A percentile compares a stretch with the other conserved stretches of the same genome.
These are phyloP conservation scores for Microtus oregoni DNA, from an alignment of 2,113 vertebrate genomes.

Conservation along the genomic window DNA sequence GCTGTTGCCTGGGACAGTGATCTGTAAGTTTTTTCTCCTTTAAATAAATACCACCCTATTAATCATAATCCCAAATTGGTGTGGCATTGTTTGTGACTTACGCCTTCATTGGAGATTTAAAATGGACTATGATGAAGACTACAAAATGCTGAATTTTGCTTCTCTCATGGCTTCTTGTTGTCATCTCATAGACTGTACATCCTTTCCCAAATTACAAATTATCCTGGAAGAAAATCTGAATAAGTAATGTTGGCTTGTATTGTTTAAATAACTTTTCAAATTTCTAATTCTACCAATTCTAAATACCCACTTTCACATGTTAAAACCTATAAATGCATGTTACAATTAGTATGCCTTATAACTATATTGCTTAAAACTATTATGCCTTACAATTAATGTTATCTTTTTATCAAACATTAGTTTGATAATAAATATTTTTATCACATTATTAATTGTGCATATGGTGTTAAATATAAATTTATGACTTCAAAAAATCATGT, in stretches of 20 bases:
- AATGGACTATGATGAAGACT: not conserved
- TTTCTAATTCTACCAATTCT: not conserved
- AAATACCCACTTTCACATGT: not conserved
- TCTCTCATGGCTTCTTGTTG: not conserved
- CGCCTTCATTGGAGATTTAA: constrained; percentile 5
- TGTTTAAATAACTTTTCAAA: not conserved
- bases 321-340: not conserved
- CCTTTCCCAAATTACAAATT: not conserved
- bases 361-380: not conserved
- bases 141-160: not conserved
- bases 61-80: too few species aligned
- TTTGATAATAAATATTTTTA: not conserved
- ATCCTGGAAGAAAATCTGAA: not conserved
- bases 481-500: not conserved
- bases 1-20: too few species aligned
- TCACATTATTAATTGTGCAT: not conserved
- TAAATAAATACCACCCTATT: too few species aligned
- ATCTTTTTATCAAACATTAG: not conserved
- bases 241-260: not conserved
- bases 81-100: too few species aligned
- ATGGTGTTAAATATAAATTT: not conserved
- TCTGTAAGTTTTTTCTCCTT: too few species aligned
- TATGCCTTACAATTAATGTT: not conserved
- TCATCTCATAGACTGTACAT: not conserved
- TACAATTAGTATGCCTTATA: not conserved